Evolutionary conservation across 2,888 invertebrate species (phyloP).

Genomic region (Sericinus montela): DNA sequence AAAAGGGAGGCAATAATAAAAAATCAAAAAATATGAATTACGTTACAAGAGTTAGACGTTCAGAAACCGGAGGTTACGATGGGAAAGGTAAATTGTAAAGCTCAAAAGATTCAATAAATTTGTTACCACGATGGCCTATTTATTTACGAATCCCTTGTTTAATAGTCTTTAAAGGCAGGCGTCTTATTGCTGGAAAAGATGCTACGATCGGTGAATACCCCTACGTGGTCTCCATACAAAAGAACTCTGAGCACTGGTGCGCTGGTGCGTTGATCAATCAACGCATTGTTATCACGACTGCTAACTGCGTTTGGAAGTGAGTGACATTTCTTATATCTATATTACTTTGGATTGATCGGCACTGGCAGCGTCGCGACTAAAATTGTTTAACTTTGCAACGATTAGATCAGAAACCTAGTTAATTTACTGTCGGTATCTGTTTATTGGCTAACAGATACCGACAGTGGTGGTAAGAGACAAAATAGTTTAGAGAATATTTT

Average conservation of each 20-base stretch:
- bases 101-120: constrained; percentile 7
- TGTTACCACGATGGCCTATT: constrained; percentile 5
- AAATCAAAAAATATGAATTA: not conserved
- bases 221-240: constrained; percentile 64
- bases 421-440: too few relatives aligned
- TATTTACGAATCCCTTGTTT: constrained; percentile 13
- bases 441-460: too few relatives aligned
- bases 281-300: constrained; percentile 59
- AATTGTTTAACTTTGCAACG: too few relatives aligned
- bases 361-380: too few relatives aligned
- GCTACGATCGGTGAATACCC: constrained; percentile 59
- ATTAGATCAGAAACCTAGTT: too few relatives aligned
- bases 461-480: too few relatives aligned
- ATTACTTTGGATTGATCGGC: not conserved
- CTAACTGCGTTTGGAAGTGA: constrained; percentile 73
- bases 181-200: constrained; percentile 53
- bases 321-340: constrained; percentile 26
- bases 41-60: not conserved
- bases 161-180: constrained; percentile 28
- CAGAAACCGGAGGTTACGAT: not conserved
- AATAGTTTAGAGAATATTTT: too few relatives aligned
- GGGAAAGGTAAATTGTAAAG: constrained; percentile 15
- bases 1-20: not conserved
- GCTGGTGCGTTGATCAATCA: constrained; percentile 60
- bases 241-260: constrained; percentile 60